These are phyloP conservation scores for Halesus radiatus DNA, from an alignment of 1,140 invertebrate genomes.

Conservation along the genomic window DNA sequence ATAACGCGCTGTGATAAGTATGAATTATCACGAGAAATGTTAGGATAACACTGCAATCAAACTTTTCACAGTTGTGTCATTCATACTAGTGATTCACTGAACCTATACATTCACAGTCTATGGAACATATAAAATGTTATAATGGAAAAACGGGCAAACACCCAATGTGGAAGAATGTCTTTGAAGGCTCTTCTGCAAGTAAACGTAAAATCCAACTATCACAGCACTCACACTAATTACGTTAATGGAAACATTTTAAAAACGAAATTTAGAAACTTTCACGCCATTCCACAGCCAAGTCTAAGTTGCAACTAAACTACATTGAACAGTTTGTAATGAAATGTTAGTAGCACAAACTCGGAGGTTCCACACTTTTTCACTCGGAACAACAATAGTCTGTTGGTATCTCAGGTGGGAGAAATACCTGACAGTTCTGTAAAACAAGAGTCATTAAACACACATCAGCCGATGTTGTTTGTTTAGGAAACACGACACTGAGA, in stretches of 20 bases:
- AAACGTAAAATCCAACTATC: no score
- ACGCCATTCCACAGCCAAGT: background rate
- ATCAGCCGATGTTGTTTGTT: slow-evolving; percentile 15
- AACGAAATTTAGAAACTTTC: slow-evolving; percentile 18
- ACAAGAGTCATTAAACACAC: slow-evolving; percentile 21
- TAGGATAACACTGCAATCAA: no score
- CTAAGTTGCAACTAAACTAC: background rate
- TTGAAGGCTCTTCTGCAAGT: no score
- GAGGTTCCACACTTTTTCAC: slow-evolving; percentile 17
- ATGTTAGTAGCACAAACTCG: background rate
- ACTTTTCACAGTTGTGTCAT: no score
- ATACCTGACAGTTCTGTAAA: background rate
- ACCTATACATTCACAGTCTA: no score
- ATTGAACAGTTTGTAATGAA: no score
- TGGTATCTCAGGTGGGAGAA: background rate
- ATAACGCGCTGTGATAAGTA: background rate
- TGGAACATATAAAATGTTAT: no score
- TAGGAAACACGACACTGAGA: slow-evolving; percentile 8
- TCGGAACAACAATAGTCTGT: background rate
- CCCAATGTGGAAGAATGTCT: no score
- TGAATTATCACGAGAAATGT: background rate
- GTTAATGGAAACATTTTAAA: no score
- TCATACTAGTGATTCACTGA: no score
- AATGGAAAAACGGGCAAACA: no score
- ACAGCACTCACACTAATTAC: no score